Evolutionary conservation across 2,113 vertebrate genomes (phyloP).

Genomic region (Cavia porcellus): DNA sequence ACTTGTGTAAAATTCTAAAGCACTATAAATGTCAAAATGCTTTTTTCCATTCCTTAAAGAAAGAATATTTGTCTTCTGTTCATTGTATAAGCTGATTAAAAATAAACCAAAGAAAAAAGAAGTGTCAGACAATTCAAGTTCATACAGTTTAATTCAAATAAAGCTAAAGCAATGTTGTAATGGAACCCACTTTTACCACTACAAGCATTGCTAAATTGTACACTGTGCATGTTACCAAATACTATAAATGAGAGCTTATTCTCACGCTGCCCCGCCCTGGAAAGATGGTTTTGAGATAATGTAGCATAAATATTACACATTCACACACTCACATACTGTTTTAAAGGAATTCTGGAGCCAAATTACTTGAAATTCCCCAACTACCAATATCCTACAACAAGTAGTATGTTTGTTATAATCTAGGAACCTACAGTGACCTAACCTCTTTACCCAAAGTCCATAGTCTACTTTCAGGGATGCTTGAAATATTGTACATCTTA

Average conservation of each 20-base stretch:
- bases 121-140: neutral
- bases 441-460: neutral
- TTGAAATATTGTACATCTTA: neutral
- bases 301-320: neutral
- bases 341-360: neutral
- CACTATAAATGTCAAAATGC: slow-evolving; percentile 58
- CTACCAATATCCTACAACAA: neutral
- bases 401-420: neutral
- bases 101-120: slow-evolving; percentile 50
- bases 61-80: slow-evolving; percentile 39
- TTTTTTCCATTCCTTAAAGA: slow-evolving; percentile 59
- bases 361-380: neutral
- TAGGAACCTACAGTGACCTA: neutral
- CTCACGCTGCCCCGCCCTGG: too few species aligned
- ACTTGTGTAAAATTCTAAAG: slow-evolving; percentile 28
- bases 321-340: neutral
- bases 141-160: neutral
- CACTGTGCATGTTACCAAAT: neutral
- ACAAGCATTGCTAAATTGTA: neutral
- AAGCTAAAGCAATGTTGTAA: neutral
- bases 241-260: neutral
- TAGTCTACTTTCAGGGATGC: neutral
- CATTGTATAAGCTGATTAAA: slow-evolving; percentile 38
- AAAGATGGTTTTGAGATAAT: neutral
- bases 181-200: neutral